These are phyloP conservation scores for Onychostoma macrolepis DNA, from an alignment of 2,113 vertebrate species.

Conservation along the genomic window DNA sequence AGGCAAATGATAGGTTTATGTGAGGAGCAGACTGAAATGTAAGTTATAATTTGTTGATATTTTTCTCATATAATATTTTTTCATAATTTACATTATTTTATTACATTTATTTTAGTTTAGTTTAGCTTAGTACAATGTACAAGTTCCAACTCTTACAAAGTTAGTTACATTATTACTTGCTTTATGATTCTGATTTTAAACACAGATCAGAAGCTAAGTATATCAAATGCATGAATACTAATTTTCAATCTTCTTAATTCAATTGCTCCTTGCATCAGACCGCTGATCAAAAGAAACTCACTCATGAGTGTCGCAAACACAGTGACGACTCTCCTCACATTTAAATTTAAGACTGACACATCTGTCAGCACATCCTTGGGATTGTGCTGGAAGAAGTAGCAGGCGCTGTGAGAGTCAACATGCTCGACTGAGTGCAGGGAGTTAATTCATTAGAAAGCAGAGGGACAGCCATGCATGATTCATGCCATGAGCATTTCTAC, in stretches of 20 bases:
- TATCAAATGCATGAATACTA: not conserved
- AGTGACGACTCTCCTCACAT: not conserved
- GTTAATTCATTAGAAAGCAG: constrained; percentile 73
- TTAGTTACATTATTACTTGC: not conserved
- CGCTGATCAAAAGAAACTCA: not conserved
- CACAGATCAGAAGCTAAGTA: not conserved
- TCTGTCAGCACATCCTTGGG: not conserved
- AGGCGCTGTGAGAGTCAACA: constrained; percentile 13
- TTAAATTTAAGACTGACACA: not conserved
- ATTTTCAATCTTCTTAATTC: not conserved
- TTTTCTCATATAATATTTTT: not conserved
- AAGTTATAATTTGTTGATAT: too few relatives aligned
- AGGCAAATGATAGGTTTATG: too few relatives aligned
- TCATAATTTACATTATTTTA: not conserved
- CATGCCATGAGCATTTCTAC: constrained; percentile 66
- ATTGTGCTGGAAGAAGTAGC: not conserved
- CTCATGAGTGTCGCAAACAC: not conserved
- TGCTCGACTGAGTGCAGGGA: constrained; percentile 68
- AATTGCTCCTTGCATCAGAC: not conserved
- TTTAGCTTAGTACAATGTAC: not conserved
- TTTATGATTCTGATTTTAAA: not conserved
- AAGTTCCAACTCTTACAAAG: not conserved
- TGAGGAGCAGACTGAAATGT: too few relatives aligned
- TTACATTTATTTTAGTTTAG: not conserved
- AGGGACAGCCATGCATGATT: constrained; percentile 68